A percentile compares a stretch with the other conserved stretches of the same genome.
Evolutionary conservation across 2,888 invertebrate genomes (phyloP).

Genomic region (Atethmia centrago): DNA sequence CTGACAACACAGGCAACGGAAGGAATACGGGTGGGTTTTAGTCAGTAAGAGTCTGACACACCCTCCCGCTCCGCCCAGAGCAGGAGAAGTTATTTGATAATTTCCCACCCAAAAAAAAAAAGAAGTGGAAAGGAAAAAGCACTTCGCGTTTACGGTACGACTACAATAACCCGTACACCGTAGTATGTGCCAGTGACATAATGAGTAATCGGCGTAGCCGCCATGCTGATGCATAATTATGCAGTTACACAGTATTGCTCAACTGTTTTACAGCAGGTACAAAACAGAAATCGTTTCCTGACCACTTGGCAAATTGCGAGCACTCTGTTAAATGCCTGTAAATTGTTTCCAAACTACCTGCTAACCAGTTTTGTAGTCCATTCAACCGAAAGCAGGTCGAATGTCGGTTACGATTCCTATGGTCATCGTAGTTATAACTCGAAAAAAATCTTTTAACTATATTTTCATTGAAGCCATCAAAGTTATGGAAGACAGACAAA

Average conservation of each 20-base stretch:
- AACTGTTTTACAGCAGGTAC: conserved; percentile 19
- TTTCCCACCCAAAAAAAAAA: too few relatives aligned
- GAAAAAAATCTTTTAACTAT: too few relatives aligned
- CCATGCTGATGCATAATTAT: conserved; percentile 2
- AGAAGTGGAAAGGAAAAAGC: conserved; percentile 48
- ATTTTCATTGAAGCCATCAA: conserved; percentile 38
- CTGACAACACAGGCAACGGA: too few relatives aligned
- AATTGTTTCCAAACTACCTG: conserved; percentile 48
- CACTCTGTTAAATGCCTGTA: conserved; percentile 34
- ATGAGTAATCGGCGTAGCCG: neutral
- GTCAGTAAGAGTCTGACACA: too few relatives aligned
- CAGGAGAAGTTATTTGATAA: too few relatives aligned
- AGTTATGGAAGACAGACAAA: conserved; percentile 19
- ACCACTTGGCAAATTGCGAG: conserved; percentile 25
- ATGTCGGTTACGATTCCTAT: conserved; percentile 16
- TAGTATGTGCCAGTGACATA: conserved; percentile 14
- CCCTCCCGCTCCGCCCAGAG: too few relatives aligned
- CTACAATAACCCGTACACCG: conserved; percentile 4
- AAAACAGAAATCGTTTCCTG: conserved; percentile 23
- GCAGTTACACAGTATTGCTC: conserved; percentile 6
- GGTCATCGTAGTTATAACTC: neutral
- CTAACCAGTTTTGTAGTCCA: conserved; percentile 48
- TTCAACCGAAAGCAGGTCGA: conserved; percentile 13
- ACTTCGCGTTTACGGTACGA: conserved; percentile 11
- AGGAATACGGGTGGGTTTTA: too few relatives aligned